These are phyloP conservation scores for Puma concolor DNA, from an alignment of 2,113 vertebrate species.

Conservation along the genomic window DNA sequence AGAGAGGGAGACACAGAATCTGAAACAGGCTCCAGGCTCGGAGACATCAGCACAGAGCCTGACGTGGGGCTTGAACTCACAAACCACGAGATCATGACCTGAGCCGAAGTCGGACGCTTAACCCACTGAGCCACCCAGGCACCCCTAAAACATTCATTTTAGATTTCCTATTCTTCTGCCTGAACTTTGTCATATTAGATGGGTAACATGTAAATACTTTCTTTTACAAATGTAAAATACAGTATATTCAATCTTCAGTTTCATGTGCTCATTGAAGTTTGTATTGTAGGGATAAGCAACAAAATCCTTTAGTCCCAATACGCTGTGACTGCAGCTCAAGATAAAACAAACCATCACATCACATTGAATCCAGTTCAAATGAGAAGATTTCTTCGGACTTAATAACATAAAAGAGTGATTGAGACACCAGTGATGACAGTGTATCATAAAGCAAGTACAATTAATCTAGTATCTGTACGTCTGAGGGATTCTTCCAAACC, in stretches of 20 bases:
- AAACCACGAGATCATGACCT: too few relatives aligned
- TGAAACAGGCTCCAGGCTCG: too few relatives aligned
- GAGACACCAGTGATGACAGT: background rate
- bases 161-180: background rate
- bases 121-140: too few relatives aligned
- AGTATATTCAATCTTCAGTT: background rate
- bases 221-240: background rate
- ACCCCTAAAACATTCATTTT: constrained; percentile 15
- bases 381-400: constrained; percentile 9
- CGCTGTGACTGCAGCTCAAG: background rate
- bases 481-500: background rate
- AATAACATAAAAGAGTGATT: background rate
- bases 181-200: background rate
- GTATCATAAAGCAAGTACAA: background rate
- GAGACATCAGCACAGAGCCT: too few relatives aligned
- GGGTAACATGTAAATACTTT: background rate
- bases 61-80: too few relatives aligned
- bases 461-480: background rate
- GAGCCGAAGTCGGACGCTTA: too few relatives aligned
- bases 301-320: background rate
- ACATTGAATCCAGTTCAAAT: background rate
- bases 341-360: background rate
- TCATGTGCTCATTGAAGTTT: background rate
- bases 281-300: background rate
- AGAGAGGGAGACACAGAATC: too few relatives aligned